Evolutionary conservation across 2,797 vertebrate species (phyloP).

Genomic region (Chiroxiphia lanceolata): DNA sequence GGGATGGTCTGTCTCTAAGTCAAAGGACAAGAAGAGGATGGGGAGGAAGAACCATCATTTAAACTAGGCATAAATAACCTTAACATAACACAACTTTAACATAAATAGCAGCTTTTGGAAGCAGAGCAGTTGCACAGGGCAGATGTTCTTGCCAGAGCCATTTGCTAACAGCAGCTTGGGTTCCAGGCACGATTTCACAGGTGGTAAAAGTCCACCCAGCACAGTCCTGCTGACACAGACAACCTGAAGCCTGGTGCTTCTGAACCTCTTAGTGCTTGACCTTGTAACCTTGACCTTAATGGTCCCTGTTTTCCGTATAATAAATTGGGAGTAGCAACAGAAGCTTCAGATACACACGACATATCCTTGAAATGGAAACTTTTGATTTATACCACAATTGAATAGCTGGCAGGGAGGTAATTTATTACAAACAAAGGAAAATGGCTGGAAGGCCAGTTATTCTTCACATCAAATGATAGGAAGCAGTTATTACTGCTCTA

Average conservation of each 20-base stretch:
- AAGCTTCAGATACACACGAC: not conserved
- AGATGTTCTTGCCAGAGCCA: not conserved
- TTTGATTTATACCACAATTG: conserved; percentile 19
- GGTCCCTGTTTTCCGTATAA: not conserved
- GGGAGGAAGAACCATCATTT: not conserved
- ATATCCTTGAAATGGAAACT: not conserved
- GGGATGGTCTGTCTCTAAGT: not conserved
- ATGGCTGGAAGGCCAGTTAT: not conserved
- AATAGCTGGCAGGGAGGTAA: not conserved
- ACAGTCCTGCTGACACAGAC: not conserved
- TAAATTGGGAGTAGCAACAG: not conserved
- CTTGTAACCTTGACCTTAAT: not conserved
- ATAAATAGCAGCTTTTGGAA: not conserved
- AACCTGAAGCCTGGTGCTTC: not conserved
- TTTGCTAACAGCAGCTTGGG: not conserved
- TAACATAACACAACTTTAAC: not conserved
- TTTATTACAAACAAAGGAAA: not conserved
- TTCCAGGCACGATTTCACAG: not conserved
- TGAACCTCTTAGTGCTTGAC: not conserved
- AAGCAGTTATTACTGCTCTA: conserved; percentile 6
- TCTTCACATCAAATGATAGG: not conserved
- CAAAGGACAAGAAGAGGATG: no score
- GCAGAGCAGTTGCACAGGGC: not conserved
- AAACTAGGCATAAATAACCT: not conserved
- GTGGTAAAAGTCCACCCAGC: not conserved